Base-by-base conservation (phyloP, 2,797 vertebrate genomes). In the Acrossocheilus wenchowensis region DNA sequence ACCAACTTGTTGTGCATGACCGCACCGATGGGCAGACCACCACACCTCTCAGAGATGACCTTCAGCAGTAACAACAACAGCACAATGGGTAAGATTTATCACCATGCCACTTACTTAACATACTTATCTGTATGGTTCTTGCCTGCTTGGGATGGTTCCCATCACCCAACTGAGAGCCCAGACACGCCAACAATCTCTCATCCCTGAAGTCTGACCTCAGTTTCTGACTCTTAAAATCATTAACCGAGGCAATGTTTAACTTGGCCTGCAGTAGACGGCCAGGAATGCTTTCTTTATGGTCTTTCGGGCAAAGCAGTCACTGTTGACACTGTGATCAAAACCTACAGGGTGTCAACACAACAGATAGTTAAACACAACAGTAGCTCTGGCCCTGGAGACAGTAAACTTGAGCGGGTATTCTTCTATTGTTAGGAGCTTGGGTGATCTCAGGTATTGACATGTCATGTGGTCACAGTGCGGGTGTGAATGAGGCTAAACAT, bases 181-280 rank as follows among this genome's bases (percentile, higher is more conserved):
- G 85, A 48, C 69, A 84, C 86, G 68, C 74, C 15, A 50, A 90
- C 86, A 92, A 90, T 88, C 92, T 90, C 90, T 82, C 89, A 88
- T 36, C 62, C 43, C 45, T n/a, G 43, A 48, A 43, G 66, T 57
- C 84, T 94, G 92, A 93, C 92, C 91, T 93, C 81, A 90, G 91
- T 91, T 83, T 83, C 80, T 26, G 75, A 77, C 21, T 75, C 77
- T 89, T 19, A 92, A 62, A 95, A 94, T 94, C 62, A 94, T 95
- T 95, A 64, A 94, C 94, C 69, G 45, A 1, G 64, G 91, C 41
- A 95, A 95, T 94, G 90, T 92, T 93, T 94, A 95, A 95, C 93
- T 86, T n/a, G 2, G n/a, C 64, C 60, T 0, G 52, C 85, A 73
- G 84, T 80, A 23, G 6, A 69, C 62, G 60, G 6, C 86, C 86